A percentile compares a stretch with the other conserved stretches of the same genome.
These are phyloP conservation scores for Brachyhypopomus occidentalis DNA, from an alignment of 2,113 vertebrate genomes.

Conservation along the genomic window DNA sequence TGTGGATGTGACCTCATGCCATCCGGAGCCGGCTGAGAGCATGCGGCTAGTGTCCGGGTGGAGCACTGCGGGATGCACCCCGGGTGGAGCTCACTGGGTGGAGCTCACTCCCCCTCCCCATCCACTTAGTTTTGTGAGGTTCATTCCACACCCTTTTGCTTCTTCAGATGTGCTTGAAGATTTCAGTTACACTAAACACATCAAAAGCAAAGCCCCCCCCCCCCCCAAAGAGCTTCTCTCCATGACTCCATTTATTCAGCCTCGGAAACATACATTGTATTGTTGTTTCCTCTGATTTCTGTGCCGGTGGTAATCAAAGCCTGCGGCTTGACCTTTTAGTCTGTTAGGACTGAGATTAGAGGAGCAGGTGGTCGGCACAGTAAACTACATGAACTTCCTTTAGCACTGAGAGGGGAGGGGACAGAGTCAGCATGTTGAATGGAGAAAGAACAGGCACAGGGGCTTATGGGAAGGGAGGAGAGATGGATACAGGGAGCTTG, in stretches of 20 bases:
- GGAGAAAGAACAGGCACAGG: background rate
- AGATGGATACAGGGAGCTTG: background rate
- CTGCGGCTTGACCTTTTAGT: conserved; percentile 17
- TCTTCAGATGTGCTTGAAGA: conserved; percentile 15
- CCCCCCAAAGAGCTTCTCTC: conserved; percentile 13
- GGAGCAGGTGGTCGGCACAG: background rate
- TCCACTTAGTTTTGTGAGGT: too few relatives aligned
- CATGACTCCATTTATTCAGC: conserved; percentile 7
- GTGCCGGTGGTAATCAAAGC: conserved; percentile 38
- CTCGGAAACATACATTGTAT: background rate
- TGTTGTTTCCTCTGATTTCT: conserved; percentile 28
- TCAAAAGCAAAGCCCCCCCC: background rate
- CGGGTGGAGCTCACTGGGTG: too few relatives aligned
- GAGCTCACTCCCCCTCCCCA: too few relatives aligned
- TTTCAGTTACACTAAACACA: conserved; percentile 16
- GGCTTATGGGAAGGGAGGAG: background rate
- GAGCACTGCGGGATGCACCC: too few relatives aligned
- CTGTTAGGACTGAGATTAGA: conserved; percentile 23
- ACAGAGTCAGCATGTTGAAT: conserved; percentile 18
- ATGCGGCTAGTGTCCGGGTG: too few relatives aligned
- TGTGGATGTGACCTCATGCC: background rate
- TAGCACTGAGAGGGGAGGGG: conserved; percentile 16
- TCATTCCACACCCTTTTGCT: background rate
- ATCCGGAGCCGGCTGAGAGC: too few relatives aligned
- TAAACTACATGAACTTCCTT: background rate